Base-by-base conservation (phyloP, 2,113 vertebrate species). In the Dolichallabes microphthalmus region DNA sequence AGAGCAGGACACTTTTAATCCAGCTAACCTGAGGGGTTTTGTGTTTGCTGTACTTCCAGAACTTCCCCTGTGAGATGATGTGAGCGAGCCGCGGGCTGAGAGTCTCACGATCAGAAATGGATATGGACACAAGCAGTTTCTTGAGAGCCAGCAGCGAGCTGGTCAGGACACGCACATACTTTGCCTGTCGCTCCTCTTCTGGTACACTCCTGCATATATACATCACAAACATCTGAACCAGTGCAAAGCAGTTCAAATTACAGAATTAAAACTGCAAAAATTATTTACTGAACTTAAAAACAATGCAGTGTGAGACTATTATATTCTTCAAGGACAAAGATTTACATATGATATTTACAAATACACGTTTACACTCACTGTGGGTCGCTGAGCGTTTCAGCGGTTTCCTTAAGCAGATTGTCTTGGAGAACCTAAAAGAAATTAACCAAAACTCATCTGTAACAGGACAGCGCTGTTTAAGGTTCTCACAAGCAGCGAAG, bases 21-120 rank as follows among this genome's bases (percentile, higher is more conserved):
- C 3, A 6, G 66, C 88, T 92, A 93, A 99, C 98, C 96, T 97
- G 98, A 80, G 98, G 94, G 30, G 92, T 82, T 8, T 80, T 96
- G 92, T 99, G 96, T 84, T 97, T 99, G 94, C 96, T 92, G 25
- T 97, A 98, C 87, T 99, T 99, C 98, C 98, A 99, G 92, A 99
- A 98, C 87, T 97, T 99, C 50, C 89, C 95, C 87, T 97, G 95
- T 27, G 94, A 94, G 17, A 97, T 88, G 52, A 98, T 93, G 22
- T 92, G 90, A 77, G 88, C 88, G 17, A 99, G 92, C 86, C 94
- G 95, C 80, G 95, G 94, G 73, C 95, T 94, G 87, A 98, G 27
- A 20, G 92, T 92, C 4, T 84, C 87, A 27, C 93, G 90, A 82
- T 99, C 98, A 78, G 86, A 92, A 63, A 93, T 90, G 64, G 96